Evolutionary conservation across 2,797 vertebrate genomes (phyloP).

Genomic region (Saguinus oedipus): DNA sequence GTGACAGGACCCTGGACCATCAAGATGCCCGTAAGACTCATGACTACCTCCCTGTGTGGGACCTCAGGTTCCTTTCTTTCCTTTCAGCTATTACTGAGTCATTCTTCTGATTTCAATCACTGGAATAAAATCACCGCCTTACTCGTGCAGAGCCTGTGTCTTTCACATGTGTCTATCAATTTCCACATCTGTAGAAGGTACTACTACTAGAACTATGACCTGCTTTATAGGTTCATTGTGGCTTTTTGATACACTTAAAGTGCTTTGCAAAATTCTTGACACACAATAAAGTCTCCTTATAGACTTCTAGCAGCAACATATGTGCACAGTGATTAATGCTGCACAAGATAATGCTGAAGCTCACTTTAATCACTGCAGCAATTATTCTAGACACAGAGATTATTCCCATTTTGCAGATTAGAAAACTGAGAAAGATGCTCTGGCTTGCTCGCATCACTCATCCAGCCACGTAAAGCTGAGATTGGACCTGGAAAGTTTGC

Average conservation of each 20-base stretch:
- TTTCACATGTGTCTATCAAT: not conserved
- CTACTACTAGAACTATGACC: too few relatives aligned
- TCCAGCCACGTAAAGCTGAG: accelerated
- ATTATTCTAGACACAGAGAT: not conserved
- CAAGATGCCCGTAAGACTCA: too few relatives aligned
- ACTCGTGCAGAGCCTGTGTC: too few relatives aligned
- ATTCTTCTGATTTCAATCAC: not conserved
- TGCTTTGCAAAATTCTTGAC: not conserved
- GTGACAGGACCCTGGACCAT: not conserved
- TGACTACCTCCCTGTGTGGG: not conserved
- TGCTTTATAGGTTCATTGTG: not conserved
- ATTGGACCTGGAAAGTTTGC: not conserved
- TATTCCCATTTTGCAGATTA: not conserved
- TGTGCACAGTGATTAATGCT: not conserved
- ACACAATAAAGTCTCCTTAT: not conserved
- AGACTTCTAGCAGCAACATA: not conserved
- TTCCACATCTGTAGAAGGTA: not conserved
- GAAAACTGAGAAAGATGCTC: not conserved
- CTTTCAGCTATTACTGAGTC: not conserved
- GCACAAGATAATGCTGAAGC: not conserved
- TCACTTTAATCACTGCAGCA: not conserved
- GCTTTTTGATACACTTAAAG: not conserved
- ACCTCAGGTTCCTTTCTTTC: not conserved
- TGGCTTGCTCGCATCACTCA: not conserved
- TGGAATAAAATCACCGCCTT: not conserved